These are phyloP conservation scores for Callyntrura guangdongensis DNA, from an alignment of 2,888 invertebrate genomes.

Conservation along the genomic window DNA sequence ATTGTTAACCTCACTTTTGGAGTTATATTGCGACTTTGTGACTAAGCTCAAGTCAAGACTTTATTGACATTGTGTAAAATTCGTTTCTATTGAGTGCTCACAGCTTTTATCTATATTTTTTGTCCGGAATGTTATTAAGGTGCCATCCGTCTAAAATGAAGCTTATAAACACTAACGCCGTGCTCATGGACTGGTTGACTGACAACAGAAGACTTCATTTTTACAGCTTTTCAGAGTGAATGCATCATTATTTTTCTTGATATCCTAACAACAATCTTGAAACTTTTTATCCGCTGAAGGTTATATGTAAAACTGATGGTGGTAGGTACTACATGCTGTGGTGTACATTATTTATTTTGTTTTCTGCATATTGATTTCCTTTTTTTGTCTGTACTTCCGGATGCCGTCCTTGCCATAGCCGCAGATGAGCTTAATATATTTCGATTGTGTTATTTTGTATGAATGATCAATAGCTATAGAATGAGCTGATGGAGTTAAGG, in stretches of 20 bases:
- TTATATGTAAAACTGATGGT: not conserved
- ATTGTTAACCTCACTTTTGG: slow-evolving; percentile 40
- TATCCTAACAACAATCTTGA: slow-evolving; percentile 27
- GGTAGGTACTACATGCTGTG: too few relatives aligned
- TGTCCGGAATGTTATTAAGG: not conserved
- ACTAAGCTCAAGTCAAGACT: slow-evolving; percentile 3
- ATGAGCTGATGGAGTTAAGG: too few relatives aligned
- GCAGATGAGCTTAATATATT: too few relatives aligned
- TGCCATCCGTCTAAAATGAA: not conserved
- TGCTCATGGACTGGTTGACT: slow-evolving; percentile 32
- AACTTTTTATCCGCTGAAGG: not conserved
- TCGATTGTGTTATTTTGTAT: too few relatives aligned
- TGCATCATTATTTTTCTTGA: slow-evolving; percentile 45
- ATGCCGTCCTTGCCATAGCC: too few relatives aligned
- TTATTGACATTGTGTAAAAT: slow-evolving; percentile 45
- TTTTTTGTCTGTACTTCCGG: too few relatives aligned
- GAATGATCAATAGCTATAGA: too few relatives aligned
- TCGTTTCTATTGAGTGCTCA: not conserved
- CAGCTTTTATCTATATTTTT: not conserved
- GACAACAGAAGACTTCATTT: slow-evolving; percentile 24
- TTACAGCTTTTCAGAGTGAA: slow-evolving; percentile 32
- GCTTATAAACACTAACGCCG: not conserved
- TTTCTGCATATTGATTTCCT: too few relatives aligned
- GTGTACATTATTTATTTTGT: too few relatives aligned
- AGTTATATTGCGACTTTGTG: not conserved